Percentiles rank a stretch among this genome's conserved stretches.
These are phyloP conservation scores for Sebastiscus tertius DNA, from an alignment of 2,797 vertebrate species.

Conservation along the genomic window DNA sequence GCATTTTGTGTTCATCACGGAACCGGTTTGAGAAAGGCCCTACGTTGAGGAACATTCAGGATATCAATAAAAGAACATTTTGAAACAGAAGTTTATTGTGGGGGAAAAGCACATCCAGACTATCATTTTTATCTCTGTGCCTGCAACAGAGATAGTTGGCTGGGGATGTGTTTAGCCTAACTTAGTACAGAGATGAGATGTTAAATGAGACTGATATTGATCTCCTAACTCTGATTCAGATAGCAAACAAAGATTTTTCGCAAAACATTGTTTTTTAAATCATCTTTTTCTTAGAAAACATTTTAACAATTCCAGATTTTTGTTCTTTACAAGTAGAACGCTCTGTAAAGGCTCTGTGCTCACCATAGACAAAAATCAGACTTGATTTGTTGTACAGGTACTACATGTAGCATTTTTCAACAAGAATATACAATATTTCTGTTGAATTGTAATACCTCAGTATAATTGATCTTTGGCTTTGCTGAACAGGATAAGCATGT, in stretches of 20 bases:
- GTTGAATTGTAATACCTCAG: constrained; percentile 31
- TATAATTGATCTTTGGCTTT: constrained; percentile 2
- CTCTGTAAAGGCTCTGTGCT: constrained; percentile 30
- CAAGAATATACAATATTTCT: neutral
- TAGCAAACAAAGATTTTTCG: neutral
- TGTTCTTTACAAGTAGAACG: neutral
- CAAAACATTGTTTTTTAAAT: neutral
- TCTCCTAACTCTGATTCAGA: neutral
- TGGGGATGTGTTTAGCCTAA: neutral
- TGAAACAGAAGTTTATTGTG: too few species aligned
- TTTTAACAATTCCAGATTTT: too few species aligned
- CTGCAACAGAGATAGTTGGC: neutral
- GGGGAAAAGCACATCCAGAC: fast-evolving
- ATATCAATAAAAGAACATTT: too few species aligned
- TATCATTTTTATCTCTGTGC: neutral
- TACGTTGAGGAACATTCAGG: too few species aligned
- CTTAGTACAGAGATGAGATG: neutral
- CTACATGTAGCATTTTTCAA: constrained; percentile 25
- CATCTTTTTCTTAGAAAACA: neutral
- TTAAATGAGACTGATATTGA: neutral
- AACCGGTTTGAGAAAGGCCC: too few species aligned
- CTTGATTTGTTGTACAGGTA: neutral
- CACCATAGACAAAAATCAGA: constrained; percentile 2
- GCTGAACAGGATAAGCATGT: neutral
- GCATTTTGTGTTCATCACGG: too few species aligned